Evolutionary conservation across 2,113 vertebrate species (phyloP).

Genomic region (Platanista minor): DNA sequence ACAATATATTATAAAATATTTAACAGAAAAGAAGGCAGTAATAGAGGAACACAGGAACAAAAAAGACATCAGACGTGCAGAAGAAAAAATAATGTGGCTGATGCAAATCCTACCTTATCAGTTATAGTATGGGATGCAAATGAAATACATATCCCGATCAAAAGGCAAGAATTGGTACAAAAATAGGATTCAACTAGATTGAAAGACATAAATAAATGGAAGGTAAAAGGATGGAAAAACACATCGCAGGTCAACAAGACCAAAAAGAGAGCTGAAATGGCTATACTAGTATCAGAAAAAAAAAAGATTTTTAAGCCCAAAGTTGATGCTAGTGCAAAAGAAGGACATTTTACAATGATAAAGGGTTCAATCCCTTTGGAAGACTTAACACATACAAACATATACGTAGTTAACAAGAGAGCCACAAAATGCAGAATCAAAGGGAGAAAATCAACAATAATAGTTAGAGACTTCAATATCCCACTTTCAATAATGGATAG

Average conservation of each 20-base stretch:
- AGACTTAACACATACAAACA: not conserved
- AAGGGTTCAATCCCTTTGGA: not conserved
- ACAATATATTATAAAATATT: not conserved
- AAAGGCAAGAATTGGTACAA: not conserved
- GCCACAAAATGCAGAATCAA: not conserved
- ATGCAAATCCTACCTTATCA: not conserved
- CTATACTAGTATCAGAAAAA: not conserved
- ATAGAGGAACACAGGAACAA: not conserved
- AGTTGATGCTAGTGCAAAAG: not conserved
- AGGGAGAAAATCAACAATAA: not conserved
- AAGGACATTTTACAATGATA: not conserved
- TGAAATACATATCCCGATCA: not conserved
- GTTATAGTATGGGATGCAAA: not conserved
- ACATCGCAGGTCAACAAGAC: not conserved
- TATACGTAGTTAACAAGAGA: not conserved
- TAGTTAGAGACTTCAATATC: not conserved
- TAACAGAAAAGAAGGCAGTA: not conserved
- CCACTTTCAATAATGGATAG: not conserved
- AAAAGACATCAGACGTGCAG: not conserved
- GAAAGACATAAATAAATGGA: not conserved
- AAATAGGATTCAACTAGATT: not conserved
- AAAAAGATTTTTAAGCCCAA: not conserved
- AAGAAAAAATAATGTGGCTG: not conserved
- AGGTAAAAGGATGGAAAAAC: not conserved
- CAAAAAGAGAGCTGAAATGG: not conserved